phyloP scores from a whole-genome alignment of 2,797 vertebrate species.

The Rhyacichthys aspro region DNA sequence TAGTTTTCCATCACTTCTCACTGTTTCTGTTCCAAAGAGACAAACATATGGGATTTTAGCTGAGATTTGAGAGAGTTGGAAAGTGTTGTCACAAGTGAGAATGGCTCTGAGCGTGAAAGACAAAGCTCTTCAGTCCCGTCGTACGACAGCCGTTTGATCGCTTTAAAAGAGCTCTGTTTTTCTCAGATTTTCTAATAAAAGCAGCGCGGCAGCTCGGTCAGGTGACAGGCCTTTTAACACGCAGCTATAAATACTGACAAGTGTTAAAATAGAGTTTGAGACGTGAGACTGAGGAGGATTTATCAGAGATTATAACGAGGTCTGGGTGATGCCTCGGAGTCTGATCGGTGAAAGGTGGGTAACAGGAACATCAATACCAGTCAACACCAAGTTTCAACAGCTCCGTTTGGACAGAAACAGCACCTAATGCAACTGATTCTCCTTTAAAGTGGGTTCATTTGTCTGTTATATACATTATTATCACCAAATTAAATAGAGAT shows the following conservation, averaged over 20 bases:
- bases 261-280: slow-evolving; percentile 74
- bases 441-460: too few relatives aligned
- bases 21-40: slow-evolving; percentile 18
- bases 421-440: too few relatives aligned
- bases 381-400: too few relatives aligned
- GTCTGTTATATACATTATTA: too few relatives aligned
- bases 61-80: too few relatives aligned
- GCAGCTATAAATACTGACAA: slow-evolving; percentile 69
- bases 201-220: slow-evolving; percentile 49
- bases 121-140: slow-evolving; percentile 29
- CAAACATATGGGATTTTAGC: slow-evolving; percentile 26
- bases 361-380: too few relatives aligned
- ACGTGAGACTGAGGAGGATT: slow-evolving; percentile 55
- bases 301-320: slow-evolving; percentile 19
- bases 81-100: too few relatives aligned
- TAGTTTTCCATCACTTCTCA: slow-evolving; percentile 16
- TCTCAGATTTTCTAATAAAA: slow-evolving; percentile 58
- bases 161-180: slow-evolving; percentile 49
- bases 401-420: too few relatives aligned
- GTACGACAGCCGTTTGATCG: slow-evolving; percentile 42
- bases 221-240: slow-evolving; percentile 71
- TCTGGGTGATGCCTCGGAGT: slow-evolving; percentile 11
- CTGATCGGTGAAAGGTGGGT: too few relatives aligned
- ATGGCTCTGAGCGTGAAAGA: too few relatives aligned
- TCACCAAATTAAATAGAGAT: too few relatives aligned